Evolutionary conservation across 2,888 invertebrate species (phyloP), one percentile per base, ranked within the genome.

Genomic region (Marronus borbonicus): DNA sequence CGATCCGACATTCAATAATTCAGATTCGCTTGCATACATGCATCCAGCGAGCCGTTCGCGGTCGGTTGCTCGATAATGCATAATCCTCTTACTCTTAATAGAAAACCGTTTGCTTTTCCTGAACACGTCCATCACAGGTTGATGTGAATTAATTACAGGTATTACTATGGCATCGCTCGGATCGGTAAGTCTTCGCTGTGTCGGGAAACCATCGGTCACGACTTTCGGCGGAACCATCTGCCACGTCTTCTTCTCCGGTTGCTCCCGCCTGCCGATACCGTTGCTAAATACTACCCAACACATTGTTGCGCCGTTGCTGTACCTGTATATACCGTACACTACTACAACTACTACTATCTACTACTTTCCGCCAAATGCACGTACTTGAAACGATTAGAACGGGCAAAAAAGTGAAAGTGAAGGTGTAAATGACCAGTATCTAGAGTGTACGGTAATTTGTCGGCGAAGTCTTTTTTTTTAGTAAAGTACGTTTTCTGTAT

Each of bases 401-500:
- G 39, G 44, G 60, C n/a, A 74, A 74, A 74, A 70, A 58, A 60
- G 72, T 74, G 72, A 74, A 74, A 74, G 72, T 74, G 72, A 60
- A 60, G 60, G 58, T 58, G 72, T 58, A 39, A 39, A 72, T 36
- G 39, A 58, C 20, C 39, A 58, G 36, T 70, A 70, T 55, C n/a
- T 52, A 44, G 66, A 66, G 20, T 66, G 66, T 44, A 44, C 62
- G 62, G 62, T 62, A 62, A 62, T 62, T 31, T 62, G 31, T n/a
- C n/a, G 5, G 24, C 10, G 62, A 62, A 31, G 10, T 5, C 5
- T 58, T 58, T 20, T n/a, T 14, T 58, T 17, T 8, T 3, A 24
- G 2, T 20, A 58, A 17, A 58, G 8, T 44, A 44, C 44, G 8
- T 44, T 44, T 44, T 44, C 2, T 44, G 12, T 44, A 12, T 8